phyloP scores from a whole-genome alignment of 2,113 vertebrate genomes.

The Chaenogobius annularis region DNA sequence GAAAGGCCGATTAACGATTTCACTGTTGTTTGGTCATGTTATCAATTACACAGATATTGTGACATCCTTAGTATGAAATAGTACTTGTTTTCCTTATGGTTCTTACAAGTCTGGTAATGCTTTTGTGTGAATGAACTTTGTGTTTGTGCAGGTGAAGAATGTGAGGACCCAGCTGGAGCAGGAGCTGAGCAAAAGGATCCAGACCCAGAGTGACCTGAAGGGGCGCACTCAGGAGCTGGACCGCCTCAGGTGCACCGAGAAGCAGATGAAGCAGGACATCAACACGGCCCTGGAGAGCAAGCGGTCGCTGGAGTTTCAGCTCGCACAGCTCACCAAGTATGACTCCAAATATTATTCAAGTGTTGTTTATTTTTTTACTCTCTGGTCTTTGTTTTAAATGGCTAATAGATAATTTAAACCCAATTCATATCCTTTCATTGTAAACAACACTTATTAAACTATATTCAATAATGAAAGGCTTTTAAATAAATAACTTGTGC shows the following conservation, averaged over 20 bases:
- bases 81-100: too few relatives aligned
- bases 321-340: slow-evolving; percentile 96
- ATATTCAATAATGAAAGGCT: too few relatives aligned
- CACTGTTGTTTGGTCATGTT: too few relatives aligned
- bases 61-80: too few relatives aligned
- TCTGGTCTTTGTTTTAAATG: not conserved
- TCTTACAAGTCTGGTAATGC: too few relatives aligned
- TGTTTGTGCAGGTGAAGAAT: slow-evolving; percentile 82
- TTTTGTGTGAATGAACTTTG: not conserved
- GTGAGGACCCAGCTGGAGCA: slow-evolving; percentile 88
- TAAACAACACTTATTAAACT: too few relatives aligned
- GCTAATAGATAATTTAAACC: too few relatives aligned
- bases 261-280: slow-evolving; percentile 97
- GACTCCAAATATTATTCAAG: slow-evolving; percentile 24
- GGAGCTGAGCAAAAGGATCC: slow-evolving; percentile 86
- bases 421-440: not conserved
- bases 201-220: slow-evolving; percentile 89
- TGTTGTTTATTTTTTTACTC: not conserved
- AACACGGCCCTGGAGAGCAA: slow-evolving; percentile 91
- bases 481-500: too few relatives aligned
- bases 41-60: too few relatives aligned
- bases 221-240: slow-evolving; percentile 87
- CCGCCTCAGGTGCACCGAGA: slow-evolving; percentile 90
- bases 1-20: too few relatives aligned
- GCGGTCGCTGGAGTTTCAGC: slow-evolving; percentile 93